These are phyloP conservation scores for Drosophila mimica DNA, from an alignment of 2,888 invertebrate species.

Conservation along the genomic window DNA sequence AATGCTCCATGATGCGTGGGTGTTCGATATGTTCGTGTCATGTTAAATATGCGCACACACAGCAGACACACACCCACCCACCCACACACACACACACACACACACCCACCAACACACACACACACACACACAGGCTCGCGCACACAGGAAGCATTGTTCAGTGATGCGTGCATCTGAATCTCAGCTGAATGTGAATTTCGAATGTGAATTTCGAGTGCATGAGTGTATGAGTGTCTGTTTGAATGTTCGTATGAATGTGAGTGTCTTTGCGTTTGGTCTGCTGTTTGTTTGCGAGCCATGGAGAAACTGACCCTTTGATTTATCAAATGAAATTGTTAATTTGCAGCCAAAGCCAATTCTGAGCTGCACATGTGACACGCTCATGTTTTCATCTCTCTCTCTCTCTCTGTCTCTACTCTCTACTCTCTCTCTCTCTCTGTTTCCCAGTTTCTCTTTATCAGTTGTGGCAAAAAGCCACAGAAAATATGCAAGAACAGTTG, in stretches of 20 bases:
- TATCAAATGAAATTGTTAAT: conserved; percentile 80
- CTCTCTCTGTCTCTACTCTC: background rate
- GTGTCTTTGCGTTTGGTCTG: conserved; percentile 31
- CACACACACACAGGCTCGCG: conserved; percentile 11
- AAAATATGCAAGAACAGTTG: conserved; percentile 34
- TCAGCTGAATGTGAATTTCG: conserved; percentile 35
- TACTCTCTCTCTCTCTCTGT: background rate
- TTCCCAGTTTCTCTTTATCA: background rate
- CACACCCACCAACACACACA: conserved; percentile 6
- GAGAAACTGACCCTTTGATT: conserved; percentile 69
- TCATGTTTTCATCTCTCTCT: background rate
- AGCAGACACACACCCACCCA: conserved; percentile 10
- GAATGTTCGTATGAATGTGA: conserved; percentile 9
- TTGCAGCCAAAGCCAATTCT: conserved; percentile 74
- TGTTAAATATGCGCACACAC: conserved; percentile 67
- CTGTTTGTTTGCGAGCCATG: conserved; percentile 35
- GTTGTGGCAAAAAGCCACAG: conserved; percentile 27
- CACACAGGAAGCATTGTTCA: conserved; percentile 57
- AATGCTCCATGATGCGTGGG: conserved; percentile 75
- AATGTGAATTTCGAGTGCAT: conserved; percentile 14
- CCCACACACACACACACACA: conserved; percentile 6
- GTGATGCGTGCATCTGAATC: conserved; percentile 65
- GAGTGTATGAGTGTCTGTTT: conserved; percentile 16
- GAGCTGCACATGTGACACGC: conserved; percentile 40
- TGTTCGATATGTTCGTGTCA: conserved; percentile 77